These are phyloP conservation scores for Acanthiza pusilla DNA, from an alignment of 2,797 vertebrate species.

Conservation along the genomic window DNA sequence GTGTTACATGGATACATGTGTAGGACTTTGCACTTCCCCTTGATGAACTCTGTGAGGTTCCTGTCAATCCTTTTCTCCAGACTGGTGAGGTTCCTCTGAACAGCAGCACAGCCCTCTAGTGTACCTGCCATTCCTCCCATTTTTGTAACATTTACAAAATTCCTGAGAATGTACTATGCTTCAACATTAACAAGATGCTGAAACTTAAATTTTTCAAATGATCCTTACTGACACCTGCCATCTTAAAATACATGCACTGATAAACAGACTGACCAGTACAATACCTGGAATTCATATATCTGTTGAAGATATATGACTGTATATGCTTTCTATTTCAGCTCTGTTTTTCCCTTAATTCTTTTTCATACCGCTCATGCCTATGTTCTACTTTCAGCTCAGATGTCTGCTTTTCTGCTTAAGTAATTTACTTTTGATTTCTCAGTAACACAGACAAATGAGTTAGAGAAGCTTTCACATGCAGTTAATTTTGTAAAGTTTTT, in stretches of 20 bases:
- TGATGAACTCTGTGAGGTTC: not conserved
- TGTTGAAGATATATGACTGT: not conserved
- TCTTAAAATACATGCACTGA: not conserved
- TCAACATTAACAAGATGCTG: not conserved
- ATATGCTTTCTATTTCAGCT: not conserved
- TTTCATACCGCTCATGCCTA: not conserved
- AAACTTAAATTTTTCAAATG: not conserved
- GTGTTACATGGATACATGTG: rapidly evolving
- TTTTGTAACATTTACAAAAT: not conserved
- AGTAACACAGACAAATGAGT: not conserved
- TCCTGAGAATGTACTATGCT: not conserved
- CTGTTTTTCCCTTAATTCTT: not conserved
- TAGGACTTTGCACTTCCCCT: not conserved
- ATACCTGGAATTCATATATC: not conserved
- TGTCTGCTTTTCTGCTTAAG: not conserved
- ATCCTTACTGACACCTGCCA: not conserved
- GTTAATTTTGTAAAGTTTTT: not conserved
- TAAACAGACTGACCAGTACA: not conserved
- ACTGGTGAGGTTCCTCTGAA: not conserved
- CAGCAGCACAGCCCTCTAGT: not conserved
- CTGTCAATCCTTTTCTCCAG: not conserved
- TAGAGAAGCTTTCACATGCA: not conserved
- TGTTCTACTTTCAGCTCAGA: not conserved
- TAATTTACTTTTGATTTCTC: not conserved
- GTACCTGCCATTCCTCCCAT: not conserved